Conservation (phyloP, 2,797 vertebrate species). For the Lepidocolaptes lacrymiger region DNA sequence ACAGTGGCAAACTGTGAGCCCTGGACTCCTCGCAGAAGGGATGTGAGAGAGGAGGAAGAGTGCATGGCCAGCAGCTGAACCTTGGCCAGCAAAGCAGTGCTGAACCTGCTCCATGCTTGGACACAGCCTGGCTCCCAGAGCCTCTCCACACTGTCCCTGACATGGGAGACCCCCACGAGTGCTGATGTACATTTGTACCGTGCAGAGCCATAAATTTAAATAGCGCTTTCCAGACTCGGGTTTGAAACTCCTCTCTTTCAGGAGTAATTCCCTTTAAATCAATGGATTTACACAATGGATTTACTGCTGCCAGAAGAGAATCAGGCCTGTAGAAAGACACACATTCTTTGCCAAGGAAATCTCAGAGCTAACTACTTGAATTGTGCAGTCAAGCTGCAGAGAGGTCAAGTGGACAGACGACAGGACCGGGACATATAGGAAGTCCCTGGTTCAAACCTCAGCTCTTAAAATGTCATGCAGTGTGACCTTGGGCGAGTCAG, state of each 20-base stretch:
- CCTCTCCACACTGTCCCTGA: neutral
- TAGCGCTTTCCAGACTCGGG: neutral
- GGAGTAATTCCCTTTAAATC: slow-evolving; percentile 63
- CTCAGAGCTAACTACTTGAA: slow-evolving; percentile 69
- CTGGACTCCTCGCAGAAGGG: slow-evolving; percentile 7
- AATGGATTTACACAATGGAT: slow-evolving; percentile 69
- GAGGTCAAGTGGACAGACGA: slow-evolving; percentile 64
- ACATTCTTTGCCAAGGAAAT: slow-evolving; percentile 61
- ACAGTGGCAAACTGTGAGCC: slow-evolving; percentile 7
- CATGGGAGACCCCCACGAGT: neutral
- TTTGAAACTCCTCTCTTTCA: slow-evolving; percentile 22
- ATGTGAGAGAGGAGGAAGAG: neutral
- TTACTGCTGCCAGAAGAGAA: slow-evolving; percentile 63
- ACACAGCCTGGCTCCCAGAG: neutral
- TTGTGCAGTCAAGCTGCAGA: slow-evolving; percentile 63
- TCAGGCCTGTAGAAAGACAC: slow-evolving; percentile 54
- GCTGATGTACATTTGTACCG: fast-evolving
- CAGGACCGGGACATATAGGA: slow-evolving; percentile 2
- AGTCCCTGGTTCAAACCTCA: slow-evolving; percentile 28
- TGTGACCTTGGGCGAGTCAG: slow-evolving; percentile 24
- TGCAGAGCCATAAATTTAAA: neutral
- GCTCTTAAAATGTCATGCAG: neutral
- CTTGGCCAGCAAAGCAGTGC: neutral
- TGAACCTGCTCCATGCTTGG: neutral
- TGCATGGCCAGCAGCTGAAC: neutral